phyloP scores from a whole-genome alignment of 64 coral and sea anemone genomes.

The Pocillopora damicornis region DNA sequence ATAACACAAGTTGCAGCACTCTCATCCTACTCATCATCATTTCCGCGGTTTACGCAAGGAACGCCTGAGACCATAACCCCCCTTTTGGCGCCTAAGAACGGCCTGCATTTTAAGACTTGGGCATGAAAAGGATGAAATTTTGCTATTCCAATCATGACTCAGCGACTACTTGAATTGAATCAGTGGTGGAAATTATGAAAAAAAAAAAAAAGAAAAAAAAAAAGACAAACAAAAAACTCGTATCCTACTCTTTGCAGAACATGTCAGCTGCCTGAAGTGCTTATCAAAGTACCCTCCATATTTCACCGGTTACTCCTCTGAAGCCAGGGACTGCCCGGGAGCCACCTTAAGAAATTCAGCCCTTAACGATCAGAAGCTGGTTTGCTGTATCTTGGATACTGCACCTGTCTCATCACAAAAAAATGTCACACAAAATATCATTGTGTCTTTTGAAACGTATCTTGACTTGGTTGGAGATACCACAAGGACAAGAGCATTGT shows the following conservation, averaged over 20 bases:
- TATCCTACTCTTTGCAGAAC: neutral
- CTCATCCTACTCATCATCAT: too few species aligned
- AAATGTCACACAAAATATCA: neutral
- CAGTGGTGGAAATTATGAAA: too few species aligned
- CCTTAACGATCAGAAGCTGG: neutral
- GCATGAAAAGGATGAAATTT: too few species aligned
- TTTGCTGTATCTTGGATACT: constrained; percentile 29
- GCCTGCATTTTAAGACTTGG: too few species aligned
- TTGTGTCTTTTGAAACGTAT: neutral
- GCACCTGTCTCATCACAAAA: neutral
- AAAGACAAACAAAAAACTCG: too few species aligned
- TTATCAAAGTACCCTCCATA: constrained; percentile 23
- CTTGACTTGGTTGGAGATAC: constrained; percentile 19
- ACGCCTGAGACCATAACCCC: too few species aligned
- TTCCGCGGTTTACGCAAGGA: too few species aligned
- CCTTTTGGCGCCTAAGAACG: too few species aligned
- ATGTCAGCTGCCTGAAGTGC: constrained; percentile 1
- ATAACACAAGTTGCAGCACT: too few species aligned
- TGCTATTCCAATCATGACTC: too few species aligned
- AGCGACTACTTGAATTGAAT: too few species aligned
- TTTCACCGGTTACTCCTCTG: constrained; percentile 8
- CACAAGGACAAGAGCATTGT: constrained; percentile 30
- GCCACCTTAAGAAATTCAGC: constrained; percentile 22
- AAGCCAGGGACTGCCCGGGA: constrained; percentile 21
- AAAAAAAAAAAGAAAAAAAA: neutral